A percentile compares a stretch with the other conserved stretches of the same genome.
Evolutionary conservation across 2,113 vertebrate genomes (phyloP).

Genomic region (Prietella phreatophila): DNA sequence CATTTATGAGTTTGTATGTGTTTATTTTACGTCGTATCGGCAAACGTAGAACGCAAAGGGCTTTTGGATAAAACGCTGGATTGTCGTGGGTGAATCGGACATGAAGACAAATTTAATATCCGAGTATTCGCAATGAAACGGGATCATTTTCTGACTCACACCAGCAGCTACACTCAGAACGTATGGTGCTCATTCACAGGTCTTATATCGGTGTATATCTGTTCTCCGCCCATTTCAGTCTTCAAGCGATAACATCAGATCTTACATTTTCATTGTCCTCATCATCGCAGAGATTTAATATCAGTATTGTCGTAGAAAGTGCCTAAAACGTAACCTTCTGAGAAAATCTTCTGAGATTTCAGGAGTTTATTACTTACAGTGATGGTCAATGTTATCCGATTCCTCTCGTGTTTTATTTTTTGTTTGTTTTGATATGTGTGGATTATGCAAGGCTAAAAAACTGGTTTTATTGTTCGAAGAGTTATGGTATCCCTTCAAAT

Average conservation of each 20-base stretch:
- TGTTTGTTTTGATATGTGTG: conserved; percentile 11
- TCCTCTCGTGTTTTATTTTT: conserved; percentile 7
- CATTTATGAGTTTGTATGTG: conserved; percentile 26
- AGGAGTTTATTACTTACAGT: conserved; percentile 48
- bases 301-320: conserved; percentile 56
- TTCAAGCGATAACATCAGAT: neutral
- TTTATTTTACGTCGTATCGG: conserved; percentile 52
- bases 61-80: conserved; percentile 9
- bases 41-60: conserved; percentile 20
- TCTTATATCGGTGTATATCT: neutral
- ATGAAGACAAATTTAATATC: conserved; percentile 9
- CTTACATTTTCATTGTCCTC: conserved; percentile 17
- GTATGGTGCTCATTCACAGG: conserved; percentile 48
- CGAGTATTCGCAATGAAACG: conserved; percentile 7
- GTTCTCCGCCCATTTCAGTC: conserved; percentile 12
- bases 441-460: conserved; percentile 46
- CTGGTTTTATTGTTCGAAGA: conserved; percentile 39
- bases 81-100: neutral
- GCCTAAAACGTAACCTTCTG: conserved; percentile 51
- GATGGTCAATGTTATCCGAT: conserved; percentile 42
- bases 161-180: conserved; percentile 49
- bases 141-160: conserved; percentile 35
- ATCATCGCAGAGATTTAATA: conserved; percentile 45
- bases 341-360: conserved; percentile 26
- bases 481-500: neutral